A percentile compares a stretch with the other conserved stretches of the same genome.
Conservation (phyloP, 2,888 invertebrate species). For the Osmoderma eremita region DNA sequence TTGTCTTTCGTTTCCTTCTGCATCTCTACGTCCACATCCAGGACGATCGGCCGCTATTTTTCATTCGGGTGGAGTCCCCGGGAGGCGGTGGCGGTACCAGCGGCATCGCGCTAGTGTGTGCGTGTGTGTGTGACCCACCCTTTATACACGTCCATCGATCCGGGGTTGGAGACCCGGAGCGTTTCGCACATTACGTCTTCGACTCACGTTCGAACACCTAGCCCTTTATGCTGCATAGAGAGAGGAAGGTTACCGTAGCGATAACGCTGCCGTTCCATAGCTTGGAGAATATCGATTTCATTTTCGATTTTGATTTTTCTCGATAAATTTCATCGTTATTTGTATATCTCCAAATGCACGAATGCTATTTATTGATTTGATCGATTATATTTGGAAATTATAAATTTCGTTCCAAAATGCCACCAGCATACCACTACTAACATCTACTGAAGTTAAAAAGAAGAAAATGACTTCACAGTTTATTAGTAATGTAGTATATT, state of each 20-base stretch:
- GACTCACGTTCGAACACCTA: conserved; percentile 60
- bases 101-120: conserved; percentile 21
- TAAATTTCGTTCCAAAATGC: no score
- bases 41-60: conserved; percentile 59
- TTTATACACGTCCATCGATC: conserved; percentile 48
- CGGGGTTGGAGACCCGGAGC: conserved; percentile 43
- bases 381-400: no score
- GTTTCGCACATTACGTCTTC: conserved; percentile 56
- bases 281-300: conserved; percentile 34
- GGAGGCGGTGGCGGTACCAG: conserved; percentile 46
- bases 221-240: conserved; percentile 47
- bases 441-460: no score
- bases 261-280: conserved; percentile 1
- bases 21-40: conserved; percentile 56
- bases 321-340: conserved; percentile 25
- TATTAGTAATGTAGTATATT: no score
- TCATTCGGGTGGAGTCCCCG: conserved; percentile 62
- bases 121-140: conserved; percentile 48
- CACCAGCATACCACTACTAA: no score
- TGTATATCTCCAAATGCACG: conserved; percentile 6
- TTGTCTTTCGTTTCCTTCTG: conserved; percentile 36
- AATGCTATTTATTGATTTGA: no score
- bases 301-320: conserved; percentile 29
- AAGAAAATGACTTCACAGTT: no score
- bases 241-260: conserved; percentile 12